phyloP scores from a whole-genome alignment of 2,888 invertebrate genomes.

The Dolichomitus sp. region DNA sequence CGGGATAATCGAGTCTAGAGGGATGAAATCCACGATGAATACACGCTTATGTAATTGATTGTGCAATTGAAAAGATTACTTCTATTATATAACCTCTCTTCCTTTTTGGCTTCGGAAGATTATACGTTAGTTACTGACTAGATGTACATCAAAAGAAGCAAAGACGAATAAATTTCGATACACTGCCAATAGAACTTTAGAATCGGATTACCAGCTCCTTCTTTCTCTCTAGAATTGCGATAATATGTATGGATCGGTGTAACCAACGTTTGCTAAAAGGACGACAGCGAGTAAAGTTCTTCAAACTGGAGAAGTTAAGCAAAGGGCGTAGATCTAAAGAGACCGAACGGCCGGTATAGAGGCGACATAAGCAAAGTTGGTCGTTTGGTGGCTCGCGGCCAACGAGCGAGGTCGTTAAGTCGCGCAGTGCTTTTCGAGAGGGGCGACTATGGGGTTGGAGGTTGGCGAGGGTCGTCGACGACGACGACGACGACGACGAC shows the following conservation, averaged over 20 bases:
- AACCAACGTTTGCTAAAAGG: background rate
- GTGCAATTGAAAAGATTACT: constrained; percentile 34
- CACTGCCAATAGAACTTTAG: background rate
- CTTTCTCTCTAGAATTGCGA: background rate
- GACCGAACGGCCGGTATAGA: background rate
- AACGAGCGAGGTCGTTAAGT: constrained; percentile 76
- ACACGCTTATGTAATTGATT: constrained; percentile 43
- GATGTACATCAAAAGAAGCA: background rate
- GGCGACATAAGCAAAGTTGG: constrained; percentile 39
- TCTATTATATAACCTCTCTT: constrained; percentile 18
- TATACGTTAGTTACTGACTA: background rate
- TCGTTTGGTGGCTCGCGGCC: constrained; percentile 71
- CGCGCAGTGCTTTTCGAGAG: constrained; percentile 63
- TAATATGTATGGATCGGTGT: background rate
- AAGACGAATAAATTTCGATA: background rate
- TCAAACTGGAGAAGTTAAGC: constrained; percentile 21
- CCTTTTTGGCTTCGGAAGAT: background rate
- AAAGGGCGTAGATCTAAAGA: background rate
- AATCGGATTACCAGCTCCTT: background rate
- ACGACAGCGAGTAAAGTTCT: constrained; percentile 3
- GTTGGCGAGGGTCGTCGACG: constrained; percentile 40
- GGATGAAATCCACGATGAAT: constrained; percentile 33
- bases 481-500: constrained; percentile 22
- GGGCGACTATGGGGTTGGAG: constrained; percentile 61
- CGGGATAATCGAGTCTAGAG: constrained; percentile 50